Base-by-base conservation (phyloP, 2,797 vertebrate species). In the Margarornis squamiger region DNA sequence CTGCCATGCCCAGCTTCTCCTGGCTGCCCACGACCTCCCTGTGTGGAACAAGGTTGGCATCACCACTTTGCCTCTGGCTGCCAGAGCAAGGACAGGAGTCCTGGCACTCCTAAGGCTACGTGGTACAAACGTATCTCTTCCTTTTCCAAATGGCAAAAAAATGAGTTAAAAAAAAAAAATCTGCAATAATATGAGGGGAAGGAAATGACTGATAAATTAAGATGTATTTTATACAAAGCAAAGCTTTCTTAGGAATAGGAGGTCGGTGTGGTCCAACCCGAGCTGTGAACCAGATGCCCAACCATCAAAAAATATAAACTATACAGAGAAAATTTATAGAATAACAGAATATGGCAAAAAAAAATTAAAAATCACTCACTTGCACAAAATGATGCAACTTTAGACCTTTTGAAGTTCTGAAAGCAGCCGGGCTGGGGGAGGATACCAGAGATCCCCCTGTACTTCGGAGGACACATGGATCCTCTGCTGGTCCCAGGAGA, bases 361-460 rank as follows among this genome's bases (percentile, higher is more conserved):
- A 41, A 23, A 65, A 72, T 16, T 10, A 4, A 68, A 14, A 4
- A 7, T 14, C 59, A 95, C 96, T 94, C 55, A 96, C 95, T 88
- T 73, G 73, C 66, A 88, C 94, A 96, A 41, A 95, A 55, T 1
- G 71, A 43, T 73, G 93, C 55, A 38, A 52, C n/a, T 90, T 87
- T 66, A 36, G 77, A 29, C 8, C 1, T 0, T 20, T 81, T 90
- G 2, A 67, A 2, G 32, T 57, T 94, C 24, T 55, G 32, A 36
- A 86, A 90, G 80, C 94, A 95, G 51, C 66, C 10, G 0, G 62
- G n/a, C 8, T 46, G 32, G 19, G 55, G 73, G 27, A 76, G 62
- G 48, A 76, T 67, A 24, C 90, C 77, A 32, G 90, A 80, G 59
- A 90, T 55, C 10, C 93, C 74, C 77, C 10, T 9, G 74, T 70